Conservation (phyloP, 1,140 invertebrate species). For the Drosophila grimshawi region DNA sequence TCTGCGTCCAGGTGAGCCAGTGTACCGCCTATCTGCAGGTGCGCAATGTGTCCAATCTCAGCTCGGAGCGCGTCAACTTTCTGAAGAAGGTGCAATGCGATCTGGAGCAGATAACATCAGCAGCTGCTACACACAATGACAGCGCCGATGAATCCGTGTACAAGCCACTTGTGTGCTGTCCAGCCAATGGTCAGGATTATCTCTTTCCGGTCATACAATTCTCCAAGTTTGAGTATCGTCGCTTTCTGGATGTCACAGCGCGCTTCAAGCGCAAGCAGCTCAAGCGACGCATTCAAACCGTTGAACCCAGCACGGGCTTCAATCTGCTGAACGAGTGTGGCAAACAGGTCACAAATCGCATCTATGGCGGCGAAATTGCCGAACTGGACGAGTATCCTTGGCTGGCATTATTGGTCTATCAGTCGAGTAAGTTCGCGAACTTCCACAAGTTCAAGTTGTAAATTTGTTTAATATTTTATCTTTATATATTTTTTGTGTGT, state of each 20-base stretch:
- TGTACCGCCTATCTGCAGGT: slow-evolving; percentile 76
- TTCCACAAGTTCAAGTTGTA: no score
- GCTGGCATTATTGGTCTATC: slow-evolving; percentile 89
- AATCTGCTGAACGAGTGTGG: slow-evolving; percentile 84
- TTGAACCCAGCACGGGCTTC: slow-evolving; percentile 67
- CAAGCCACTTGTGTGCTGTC: slow-evolving; percentile 73
- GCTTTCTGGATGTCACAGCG: slow-evolving; percentile 72
- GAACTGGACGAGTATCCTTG: slow-evolving; percentile 87
- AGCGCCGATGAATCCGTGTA: slow-evolving; percentile 7
- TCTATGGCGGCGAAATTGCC: slow-evolving; percentile 85
- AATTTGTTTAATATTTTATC: no score
- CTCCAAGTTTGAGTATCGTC: slow-evolving; percentile 77
- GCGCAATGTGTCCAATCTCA: slow-evolving; percentile 70
- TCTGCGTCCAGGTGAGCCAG: slow-evolving; percentile 65
- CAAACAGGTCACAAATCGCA: slow-evolving; percentile 78
- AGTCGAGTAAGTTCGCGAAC: slow-evolving; percentile 69
- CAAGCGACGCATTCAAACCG: slow-evolving; percentile 75
- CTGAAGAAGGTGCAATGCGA: slow-evolving; percentile 81
- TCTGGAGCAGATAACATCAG: slow-evolving; percentile 13
- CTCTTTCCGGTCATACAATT: slow-evolving; percentile 73
- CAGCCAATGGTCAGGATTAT: slow-evolving; percentile 76
- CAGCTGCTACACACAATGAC: background rate
- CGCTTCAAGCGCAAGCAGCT: slow-evolving; percentile 74
- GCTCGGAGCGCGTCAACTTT: slow-evolving; percentile 79
- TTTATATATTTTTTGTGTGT: no score